A percentile compares a stretch with the other conserved stretches of the same genome.
Evolutionary conservation across 2,113 vertebrate genomes (phyloP).

Genomic region (Argyrosomus japonicus): DNA sequence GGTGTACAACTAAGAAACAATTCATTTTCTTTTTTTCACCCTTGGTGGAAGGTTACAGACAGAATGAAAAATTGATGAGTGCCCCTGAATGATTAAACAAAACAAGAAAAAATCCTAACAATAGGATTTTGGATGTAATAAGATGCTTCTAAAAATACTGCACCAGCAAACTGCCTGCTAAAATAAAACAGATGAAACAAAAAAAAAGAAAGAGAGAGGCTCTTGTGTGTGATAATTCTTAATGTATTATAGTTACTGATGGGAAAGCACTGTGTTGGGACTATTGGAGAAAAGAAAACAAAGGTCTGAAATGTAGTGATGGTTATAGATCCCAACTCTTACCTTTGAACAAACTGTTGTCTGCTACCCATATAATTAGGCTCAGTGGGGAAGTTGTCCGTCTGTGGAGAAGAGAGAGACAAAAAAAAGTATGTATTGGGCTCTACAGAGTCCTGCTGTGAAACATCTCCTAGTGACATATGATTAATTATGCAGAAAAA

Average conservation of each 20-base stretch:
- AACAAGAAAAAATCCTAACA: slow-evolving; percentile 19
- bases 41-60: slow-evolving; percentile 1
- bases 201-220: slow-evolving; percentile 81
- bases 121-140: slow-evolving; percentile 41
- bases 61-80: slow-evolving; percentile 30
- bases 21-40: neutral
- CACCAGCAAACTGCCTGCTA: neutral
- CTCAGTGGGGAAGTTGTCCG: slow-evolving; percentile 99
- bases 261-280: slow-evolving; percentile 8
- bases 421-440: slow-evolving; percentile 89
- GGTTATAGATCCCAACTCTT: slow-evolving; percentile 85
- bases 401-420: slow-evolving; percentile 88
- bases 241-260: slow-evolving; percentile 24
- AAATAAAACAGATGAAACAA: slow-evolving; percentile 53
- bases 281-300: slow-evolving; percentile 38
- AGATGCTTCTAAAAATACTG: slow-evolving; percentile 18
- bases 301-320: slow-evolving; percentile 46
- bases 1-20: neutral
- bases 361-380: slow-evolving; percentile 99
- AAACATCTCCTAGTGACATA: slow-evolving; percentile 91
- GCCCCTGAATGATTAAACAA: slow-evolving; percentile 37
- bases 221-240: slow-evolving; percentile 2
- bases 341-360: slow-evolving; percentile 99
- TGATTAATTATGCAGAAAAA: slow-evolving; percentile 91
- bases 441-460: slow-evolving; percentile 89